Evolutionary conservation across 2,888 invertebrate species (phyloP).

Genomic region (Patella depressa): DNA sequence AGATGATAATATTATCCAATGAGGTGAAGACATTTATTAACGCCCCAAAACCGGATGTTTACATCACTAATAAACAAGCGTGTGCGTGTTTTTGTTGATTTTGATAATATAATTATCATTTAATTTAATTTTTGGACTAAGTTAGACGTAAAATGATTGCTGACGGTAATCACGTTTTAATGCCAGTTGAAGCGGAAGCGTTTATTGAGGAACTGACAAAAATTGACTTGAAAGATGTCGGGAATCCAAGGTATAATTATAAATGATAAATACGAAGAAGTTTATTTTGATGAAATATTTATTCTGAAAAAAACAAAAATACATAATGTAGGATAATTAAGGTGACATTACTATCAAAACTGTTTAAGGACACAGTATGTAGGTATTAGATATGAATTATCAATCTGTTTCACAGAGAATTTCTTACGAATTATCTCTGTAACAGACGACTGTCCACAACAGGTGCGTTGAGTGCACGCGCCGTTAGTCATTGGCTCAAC

Average conservation of each 20-base stretch:
- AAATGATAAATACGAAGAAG: neutral
- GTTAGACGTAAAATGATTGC: slow-evolving; percentile 25
- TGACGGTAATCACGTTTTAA: slow-evolving; percentile 52
- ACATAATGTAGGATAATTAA: neutral
- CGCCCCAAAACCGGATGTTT: neutral
- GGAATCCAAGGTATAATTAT: slow-evolving; percentile 75
- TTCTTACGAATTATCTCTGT: no score
- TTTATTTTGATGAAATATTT: neutral
- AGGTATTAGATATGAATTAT: neutral
- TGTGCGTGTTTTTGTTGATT: neutral
- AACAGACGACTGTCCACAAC: no score
- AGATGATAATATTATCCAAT: neutral
- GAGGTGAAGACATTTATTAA: neutral
- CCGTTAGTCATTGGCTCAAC: no score
- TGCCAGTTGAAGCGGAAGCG: slow-evolving; percentile 78
- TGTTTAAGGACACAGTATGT: neutral
- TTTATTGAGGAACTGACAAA: slow-evolving; percentile 82
- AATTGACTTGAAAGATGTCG: slow-evolving; percentile 79
- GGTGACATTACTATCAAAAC: neutral
- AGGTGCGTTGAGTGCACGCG: no score
- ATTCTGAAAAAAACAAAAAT: no score
- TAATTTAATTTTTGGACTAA: no score
- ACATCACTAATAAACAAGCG: neutral
- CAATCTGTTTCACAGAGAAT: no score
- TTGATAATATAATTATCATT: neutral